phyloP scores from a whole-genome alignment of 2,888 invertebrate genomes.

The Aphodius sticticus region DNA sequence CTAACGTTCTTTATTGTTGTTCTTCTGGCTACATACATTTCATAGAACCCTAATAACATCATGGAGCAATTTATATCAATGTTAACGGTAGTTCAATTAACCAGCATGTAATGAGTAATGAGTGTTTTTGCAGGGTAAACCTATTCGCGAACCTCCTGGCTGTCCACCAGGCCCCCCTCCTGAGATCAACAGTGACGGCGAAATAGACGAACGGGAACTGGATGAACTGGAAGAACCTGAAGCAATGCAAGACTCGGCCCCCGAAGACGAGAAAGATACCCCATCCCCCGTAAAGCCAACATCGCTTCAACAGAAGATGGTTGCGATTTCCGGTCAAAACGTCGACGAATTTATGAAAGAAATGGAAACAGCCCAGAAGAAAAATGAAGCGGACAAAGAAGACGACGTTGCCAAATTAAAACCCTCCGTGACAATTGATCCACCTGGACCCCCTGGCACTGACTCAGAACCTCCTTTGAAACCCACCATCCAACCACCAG shows the following conservation, averaged over 20 bases:
- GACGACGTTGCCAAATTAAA: slow-evolving; percentile 37
- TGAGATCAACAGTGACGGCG: slow-evolving; percentile 71
- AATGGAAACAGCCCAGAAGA: slow-evolving; percentile 87
- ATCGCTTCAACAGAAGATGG: slow-evolving; percentile 84
- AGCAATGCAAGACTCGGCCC: slow-evolving; percentile 38
- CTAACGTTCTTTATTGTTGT: too few relatives aligned
- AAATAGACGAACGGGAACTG: slow-evolving; percentile 62
- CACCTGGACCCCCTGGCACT: slow-evolving; percentile 53
- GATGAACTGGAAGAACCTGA: slow-evolving; percentile 51
- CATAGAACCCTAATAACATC: too few relatives aligned
- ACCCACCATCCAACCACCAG: slow-evolving; percentile 57
- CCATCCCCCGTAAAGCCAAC: slow-evolving; percentile 67
- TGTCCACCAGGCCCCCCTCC: slow-evolving; percentile 88
- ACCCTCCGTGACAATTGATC: slow-evolving; percentile 47
- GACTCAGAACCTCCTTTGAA: slow-evolving; percentile 49
- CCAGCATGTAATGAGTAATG: too few relatives aligned
- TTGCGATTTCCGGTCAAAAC: slow-evolving; percentile 89
- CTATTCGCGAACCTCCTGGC: slow-evolving; percentile 78
- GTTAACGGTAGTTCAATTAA: too few relatives aligned
- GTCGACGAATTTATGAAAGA: slow-evolving; percentile 93
- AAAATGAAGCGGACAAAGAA: slow-evolving; percentile 63
- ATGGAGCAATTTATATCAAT: too few relatives aligned
- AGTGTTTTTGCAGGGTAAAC: slow-evolving; percentile 58
- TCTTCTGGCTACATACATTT: too few relatives aligned
- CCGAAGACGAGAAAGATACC: slow-evolving; percentile 36